Base-by-base conservation (phyloP, 2,797 vertebrate genomes). In the Muscicapa comitata region DNA sequence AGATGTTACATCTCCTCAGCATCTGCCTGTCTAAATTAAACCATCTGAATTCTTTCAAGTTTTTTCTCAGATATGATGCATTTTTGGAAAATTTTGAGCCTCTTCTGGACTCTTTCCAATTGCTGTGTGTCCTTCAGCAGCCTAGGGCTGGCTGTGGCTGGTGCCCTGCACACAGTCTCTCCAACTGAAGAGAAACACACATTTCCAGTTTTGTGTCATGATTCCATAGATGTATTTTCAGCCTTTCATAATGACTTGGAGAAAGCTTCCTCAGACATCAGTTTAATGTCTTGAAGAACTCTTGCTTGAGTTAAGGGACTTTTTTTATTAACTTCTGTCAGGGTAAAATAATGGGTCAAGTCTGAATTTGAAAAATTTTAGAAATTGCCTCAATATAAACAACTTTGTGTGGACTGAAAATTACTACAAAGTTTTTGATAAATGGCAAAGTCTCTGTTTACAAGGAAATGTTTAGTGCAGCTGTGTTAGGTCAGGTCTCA, bases 401-500 rank as follows among this genome's bases (percentile, higher is more conserved):
- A 87, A 43, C 42, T 81, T 55, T 31, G 19, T 61, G 65, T 43
- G 45, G 57, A 82, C 43, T 77, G 65, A 75, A 89, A 87, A 76
- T 88, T 23, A 68, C 45, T 24, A 17, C 13, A 48, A 63, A 79
- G 42, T 73, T 92, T 94, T 77, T 94, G 86, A 95, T 89, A 92
- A 86, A 94, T 74, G 47, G 31, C 11, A 21, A 74, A 90, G 59
- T 47, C 65, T 81, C 55, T 82, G 1, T 67, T 85, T 94, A 88
- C 75, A 86, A 80, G 72, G 57, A 93, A 76, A 74, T 67, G 42
- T 47, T 95, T 74, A 89, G 68, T 94, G 81, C 78, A 87, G 83
- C 75, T 94, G 13, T 85, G 75, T 80, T 91, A 87, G 91, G 78
- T 91, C 88, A 89, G 83, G 61, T 95, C 84, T 92, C 84, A 83